These are phyloP conservation scores for Limnephilus marmoratus DNA, from an alignment of 2,888 invertebrate species.

Conservation along the genomic window DNA sequence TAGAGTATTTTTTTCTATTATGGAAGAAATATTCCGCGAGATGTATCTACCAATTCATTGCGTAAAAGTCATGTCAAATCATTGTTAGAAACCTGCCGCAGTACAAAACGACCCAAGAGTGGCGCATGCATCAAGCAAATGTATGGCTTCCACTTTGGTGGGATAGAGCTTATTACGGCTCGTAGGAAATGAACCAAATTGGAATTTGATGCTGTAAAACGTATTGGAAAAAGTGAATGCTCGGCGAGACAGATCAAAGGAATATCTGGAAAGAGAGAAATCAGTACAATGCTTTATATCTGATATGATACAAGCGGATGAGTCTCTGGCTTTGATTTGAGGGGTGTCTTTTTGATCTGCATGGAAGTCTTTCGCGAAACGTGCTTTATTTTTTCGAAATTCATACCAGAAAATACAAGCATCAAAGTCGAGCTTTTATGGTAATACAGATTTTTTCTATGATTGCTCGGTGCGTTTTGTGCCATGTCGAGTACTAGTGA, in stretches of 20 bases:
- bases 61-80: slow-evolving; percentile 63
- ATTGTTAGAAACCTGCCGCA: slow-evolving; percentile 56
- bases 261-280: slow-evolving; percentile 57
- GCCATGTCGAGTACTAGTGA: no score
- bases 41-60: background rate
- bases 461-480: no score
- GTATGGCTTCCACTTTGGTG: slow-evolving; percentile 30
- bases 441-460: background rate
- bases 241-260: slow-evolving; percentile 65
- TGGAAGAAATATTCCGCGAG: background rate
- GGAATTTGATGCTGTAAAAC: slow-evolving; percentile 61
- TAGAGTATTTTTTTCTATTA: background rate
- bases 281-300: slow-evolving; percentile 58
- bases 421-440: background rate
- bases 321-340: slow-evolving; percentile 32
- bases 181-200: slow-evolving; percentile 51
- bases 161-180: slow-evolving; percentile 58
- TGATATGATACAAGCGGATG: slow-evolving; percentile 55
- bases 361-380: slow-evolving; percentile 28
- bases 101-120: background rate
- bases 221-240: slow-evolving; percentile 65
- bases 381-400: slow-evolving; percentile 8
- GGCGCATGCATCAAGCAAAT: slow-evolving; percentile 46
- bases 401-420: background rate
- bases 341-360: slow-evolving; percentile 36